These are phyloP conservation scores for Pagrus major DNA, from an alignment of 2,113 vertebrate genomes.

Conservation along the genomic window DNA sequence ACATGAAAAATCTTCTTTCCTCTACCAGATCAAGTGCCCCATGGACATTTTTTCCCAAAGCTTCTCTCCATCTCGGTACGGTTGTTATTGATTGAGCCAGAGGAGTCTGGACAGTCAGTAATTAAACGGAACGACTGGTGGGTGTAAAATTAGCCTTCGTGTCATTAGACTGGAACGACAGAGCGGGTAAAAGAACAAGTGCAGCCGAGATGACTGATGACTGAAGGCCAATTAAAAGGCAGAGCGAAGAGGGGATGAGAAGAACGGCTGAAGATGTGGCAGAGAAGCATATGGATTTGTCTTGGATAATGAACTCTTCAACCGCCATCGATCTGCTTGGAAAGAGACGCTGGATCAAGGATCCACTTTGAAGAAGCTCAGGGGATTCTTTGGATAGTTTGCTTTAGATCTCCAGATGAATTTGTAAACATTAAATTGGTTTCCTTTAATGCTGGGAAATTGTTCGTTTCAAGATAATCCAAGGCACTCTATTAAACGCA, in stretches of 20 bases:
- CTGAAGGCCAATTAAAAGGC: conserved; percentile 78
- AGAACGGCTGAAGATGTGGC: conserved; percentile 56
- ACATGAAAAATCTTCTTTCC: conserved; percentile 51
- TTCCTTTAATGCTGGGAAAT: conserved; percentile 44
- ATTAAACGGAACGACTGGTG: conserved; percentile 84
- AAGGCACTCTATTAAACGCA: conserved; percentile 18
- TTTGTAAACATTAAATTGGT: conserved; percentile 58
- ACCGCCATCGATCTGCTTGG: conserved; percentile 69
- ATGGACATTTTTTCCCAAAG: conserved; percentile 50
- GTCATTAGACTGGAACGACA: conserved; percentile 82
- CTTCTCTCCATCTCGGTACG: conserved; percentile 56
- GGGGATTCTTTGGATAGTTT: conserved; percentile 50
- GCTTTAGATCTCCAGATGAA: conserved; percentile 49
- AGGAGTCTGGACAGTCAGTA: conserved; percentile 82
- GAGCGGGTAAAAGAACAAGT: conserved; percentile 71
- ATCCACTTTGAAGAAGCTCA: conserved; percentile 54
- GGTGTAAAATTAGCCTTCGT: conserved; percentile 86
- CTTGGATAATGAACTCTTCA: conserved; percentile 79
- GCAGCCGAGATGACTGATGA: conserved; percentile 77
- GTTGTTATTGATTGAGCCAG: conserved; percentile 81
- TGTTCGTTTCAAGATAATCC: conserved; percentile 37
- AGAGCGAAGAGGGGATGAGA: conserved; percentile 58
- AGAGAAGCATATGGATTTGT: conserved; percentile 69
- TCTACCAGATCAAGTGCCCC: conserved; percentile 57
- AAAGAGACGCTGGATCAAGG: conserved; percentile 59